Evolutionary conservation across 1,140 invertebrate genomes (phyloP).

Genomic region (Brachionus sp.): DNA sequence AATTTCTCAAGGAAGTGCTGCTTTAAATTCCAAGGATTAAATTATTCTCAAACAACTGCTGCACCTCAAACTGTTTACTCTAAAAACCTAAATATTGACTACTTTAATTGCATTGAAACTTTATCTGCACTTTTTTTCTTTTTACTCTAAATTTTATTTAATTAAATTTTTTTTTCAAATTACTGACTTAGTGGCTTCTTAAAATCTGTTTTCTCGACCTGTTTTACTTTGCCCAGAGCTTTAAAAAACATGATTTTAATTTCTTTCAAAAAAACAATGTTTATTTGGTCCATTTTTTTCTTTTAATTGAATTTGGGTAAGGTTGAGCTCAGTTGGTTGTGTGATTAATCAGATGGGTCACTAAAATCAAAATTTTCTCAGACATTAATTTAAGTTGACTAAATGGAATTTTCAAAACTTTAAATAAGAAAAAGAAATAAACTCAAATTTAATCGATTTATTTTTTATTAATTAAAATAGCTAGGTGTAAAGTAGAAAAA

Average conservation of each 20-base stretch:
- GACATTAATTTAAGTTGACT: background rate
- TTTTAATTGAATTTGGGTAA: background rate
- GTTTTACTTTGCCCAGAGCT: background rate
- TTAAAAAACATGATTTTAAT: background rate
- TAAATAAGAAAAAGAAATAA: background rate
- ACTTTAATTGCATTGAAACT: background rate
- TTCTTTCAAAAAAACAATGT: background rate
- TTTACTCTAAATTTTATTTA: background rate
- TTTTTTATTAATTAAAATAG: background rate
- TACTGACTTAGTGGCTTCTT: background rate
- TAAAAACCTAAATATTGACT: background rate
- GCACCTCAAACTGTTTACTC: background rate
- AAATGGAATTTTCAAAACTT: background rate
- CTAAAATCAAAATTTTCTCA: background rate
- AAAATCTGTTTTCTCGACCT: background rate
- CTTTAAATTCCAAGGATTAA: background rate
- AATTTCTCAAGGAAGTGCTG: background rate
- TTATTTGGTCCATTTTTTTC: background rate
- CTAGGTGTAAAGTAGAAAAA: background rate
- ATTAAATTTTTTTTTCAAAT: background rate
- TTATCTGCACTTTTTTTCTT: background rate
- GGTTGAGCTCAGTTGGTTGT: background rate
- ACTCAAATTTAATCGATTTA: background rate
- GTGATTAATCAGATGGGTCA: background rate
- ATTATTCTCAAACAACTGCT: background rate